Evolutionary conservation across 2,888 invertebrate species (phyloP).

Genomic region (Drosophila cyrtoloma): DNA sequence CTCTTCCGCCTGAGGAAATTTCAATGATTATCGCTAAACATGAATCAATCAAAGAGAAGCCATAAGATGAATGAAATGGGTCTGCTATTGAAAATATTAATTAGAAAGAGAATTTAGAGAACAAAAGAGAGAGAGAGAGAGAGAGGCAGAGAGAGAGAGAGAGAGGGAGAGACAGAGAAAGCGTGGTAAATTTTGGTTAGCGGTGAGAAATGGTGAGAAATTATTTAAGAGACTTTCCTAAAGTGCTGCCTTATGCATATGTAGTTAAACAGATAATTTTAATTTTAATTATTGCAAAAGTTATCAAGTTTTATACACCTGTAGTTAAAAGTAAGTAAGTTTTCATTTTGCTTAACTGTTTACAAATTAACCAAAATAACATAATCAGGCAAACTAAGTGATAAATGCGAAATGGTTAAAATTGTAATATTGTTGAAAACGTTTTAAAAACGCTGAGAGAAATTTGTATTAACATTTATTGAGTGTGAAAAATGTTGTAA

Average conservation of each 20-base stretch:
- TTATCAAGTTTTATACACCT: background rate
- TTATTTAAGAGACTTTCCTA: too few species aligned
- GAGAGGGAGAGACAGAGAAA: background rate
- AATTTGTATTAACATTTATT: background rate
- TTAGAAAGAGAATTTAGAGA: too few species aligned
- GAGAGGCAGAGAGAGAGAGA: too few species aligned
- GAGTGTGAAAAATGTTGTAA: background rate
- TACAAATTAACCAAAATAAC: background rate
- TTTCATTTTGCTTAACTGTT: background rate
- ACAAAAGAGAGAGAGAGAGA: too few species aligned
- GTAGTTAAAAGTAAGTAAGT: background rate
- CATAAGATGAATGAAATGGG: background rate
- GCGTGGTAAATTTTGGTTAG: background rate
- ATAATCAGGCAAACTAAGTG: background rate
- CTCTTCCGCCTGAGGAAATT: conserved; percentile 15
- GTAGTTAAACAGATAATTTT: background rate
- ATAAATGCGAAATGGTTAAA: background rate
- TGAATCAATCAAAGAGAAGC: background rate
- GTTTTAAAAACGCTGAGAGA: background rate
- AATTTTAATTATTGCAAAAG: background rate
- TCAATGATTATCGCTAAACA: background rate
- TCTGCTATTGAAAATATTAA: background rate
- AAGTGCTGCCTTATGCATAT: too few species aligned
- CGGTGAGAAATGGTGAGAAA: too few species aligned
- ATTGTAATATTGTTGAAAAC: background rate